Evolutionary conservation across 1,140 invertebrate species (phyloP).

Genomic region (Chlorops oryzae): DNA sequence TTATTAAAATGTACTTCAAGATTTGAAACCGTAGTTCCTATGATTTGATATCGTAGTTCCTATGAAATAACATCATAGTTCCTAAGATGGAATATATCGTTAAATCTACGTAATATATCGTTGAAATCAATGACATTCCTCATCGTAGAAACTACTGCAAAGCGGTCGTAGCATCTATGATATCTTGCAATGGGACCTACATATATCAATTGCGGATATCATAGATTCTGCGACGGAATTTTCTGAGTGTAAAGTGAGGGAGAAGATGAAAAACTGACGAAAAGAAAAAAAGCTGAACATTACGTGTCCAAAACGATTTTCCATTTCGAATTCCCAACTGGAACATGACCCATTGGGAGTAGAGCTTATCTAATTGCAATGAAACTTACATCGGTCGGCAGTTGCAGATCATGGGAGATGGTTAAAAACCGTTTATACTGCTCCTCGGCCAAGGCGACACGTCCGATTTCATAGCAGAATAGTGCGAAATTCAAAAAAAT

Average conservation of each 20-base stretch:
- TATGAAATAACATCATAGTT: too few relatives aligned
- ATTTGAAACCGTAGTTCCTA: too few relatives aligned
- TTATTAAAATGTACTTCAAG: too few relatives aligned
- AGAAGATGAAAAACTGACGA: constrained; percentile 10
- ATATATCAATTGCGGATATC: neutral
- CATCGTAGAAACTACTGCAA: too few relatives aligned
- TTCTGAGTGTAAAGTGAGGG: constrained; percentile 3
- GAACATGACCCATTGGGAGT: constrained; percentile 29
- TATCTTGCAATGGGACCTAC: neutral
- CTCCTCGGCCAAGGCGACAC: constrained; percentile 30
- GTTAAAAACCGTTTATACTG: constrained; percentile 38
- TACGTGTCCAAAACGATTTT: too few relatives aligned
- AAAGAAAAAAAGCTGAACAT: too few relatives aligned
- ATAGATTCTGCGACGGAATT: neutral
- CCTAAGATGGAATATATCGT: too few relatives aligned
- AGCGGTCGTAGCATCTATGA: too few relatives aligned
- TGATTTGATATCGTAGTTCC: too few relatives aligned
- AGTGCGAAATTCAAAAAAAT: constrained; percentile 40
- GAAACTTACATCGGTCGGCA: constrained; percentile 45
- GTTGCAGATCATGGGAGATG: constrained; percentile 34
- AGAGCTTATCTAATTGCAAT: constrained; percentile 17
- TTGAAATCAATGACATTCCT: too few relatives aligned
- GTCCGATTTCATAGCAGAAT: constrained; percentile 38
- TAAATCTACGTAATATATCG: too few relatives aligned
- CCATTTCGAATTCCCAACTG: constrained; percentile 14